Conservation (phyloP, 2,888 invertebrate genomes). For the Philopedon plagiatum region DNA sequence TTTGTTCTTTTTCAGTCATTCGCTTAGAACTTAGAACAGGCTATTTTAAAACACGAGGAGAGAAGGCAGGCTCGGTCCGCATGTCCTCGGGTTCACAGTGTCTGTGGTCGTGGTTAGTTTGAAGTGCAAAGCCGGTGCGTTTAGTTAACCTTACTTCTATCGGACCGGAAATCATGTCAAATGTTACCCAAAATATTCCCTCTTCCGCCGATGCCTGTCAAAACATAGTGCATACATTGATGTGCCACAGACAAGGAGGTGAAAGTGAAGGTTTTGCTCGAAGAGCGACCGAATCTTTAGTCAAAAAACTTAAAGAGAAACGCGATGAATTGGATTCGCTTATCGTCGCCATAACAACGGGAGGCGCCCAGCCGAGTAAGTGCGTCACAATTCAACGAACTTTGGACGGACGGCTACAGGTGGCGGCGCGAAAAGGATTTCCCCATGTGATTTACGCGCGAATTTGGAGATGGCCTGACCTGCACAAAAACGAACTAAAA, state of each 20-base stretch:
- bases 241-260: constrained; percentile 99
- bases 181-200: constrained; percentile 79
- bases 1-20: constrained; percentile 11
- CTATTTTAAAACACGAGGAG: constrained; percentile 38
- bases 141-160: constrained; percentile 41
- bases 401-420: constrained; percentile 96
- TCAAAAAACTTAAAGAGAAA: constrained; percentile 99
- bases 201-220: constrained; percentile 98
- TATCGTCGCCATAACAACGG: constrained; percentile 97
- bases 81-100: constrained; percentile 30
- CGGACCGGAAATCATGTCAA: constrained; percentile 29
- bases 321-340: constrained; percentile 97
- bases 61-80: constrained; percentile 31
- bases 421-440: constrained; percentile 98
- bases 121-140: constrained; percentile 37
- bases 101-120: constrained; percentile 52
- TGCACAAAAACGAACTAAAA: constrained; percentile 98
- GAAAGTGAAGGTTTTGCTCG: constrained; percentile 98
- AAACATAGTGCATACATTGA: constrained; percentile 97
- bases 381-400: constrained; percentile 99
- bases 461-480: constrained; percentile 99
- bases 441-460: constrained; percentile 99
- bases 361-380: constrained; percentile 96
- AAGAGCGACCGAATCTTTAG: constrained; percentile 97
- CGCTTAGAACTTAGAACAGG: constrained; percentile 9